Evolutionary conservation across 2,888 invertebrate species (phyloP).

Genomic region (Cyclophora punctaria): DNA sequence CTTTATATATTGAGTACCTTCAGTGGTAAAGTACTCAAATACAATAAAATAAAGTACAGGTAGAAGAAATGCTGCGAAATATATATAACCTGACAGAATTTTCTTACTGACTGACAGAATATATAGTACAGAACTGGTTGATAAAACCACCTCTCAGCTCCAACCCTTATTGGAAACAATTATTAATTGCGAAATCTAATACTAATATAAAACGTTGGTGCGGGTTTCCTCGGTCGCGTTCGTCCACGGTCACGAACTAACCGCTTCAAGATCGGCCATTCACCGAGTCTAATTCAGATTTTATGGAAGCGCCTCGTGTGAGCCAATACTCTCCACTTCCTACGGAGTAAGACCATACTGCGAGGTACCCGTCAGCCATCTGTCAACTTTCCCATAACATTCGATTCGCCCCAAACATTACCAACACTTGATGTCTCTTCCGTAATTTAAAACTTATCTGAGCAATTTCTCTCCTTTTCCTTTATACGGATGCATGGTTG

Average conservation of each 20-base stretch:
- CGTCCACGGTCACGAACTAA: constrained; percentile 45
- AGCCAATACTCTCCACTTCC: constrained; percentile 23
- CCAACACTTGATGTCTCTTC: neutral
- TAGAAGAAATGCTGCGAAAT: no score
- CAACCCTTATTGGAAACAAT: neutral
- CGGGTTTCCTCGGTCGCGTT: constrained; percentile 11
- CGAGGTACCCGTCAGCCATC: neutral
- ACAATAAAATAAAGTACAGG: no score
- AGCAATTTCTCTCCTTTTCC: constrained; percentile 29
- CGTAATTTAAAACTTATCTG: constrained; percentile 9
- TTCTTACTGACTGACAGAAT: no score
- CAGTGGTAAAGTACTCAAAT: no score
- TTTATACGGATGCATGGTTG: constrained; percentile 22
- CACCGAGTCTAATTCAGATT: constrained; percentile 48
- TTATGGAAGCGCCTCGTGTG: constrained; percentile 38
- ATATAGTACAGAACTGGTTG: no score
- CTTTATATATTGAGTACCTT: no score
- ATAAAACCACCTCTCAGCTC: no score
- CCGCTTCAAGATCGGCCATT: constrained; percentile 39
- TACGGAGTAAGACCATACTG: constrained; percentile 1
- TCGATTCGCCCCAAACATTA: constrained; percentile 4
- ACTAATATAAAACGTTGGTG: constrained; percentile 2
- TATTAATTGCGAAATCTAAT: constrained; percentile 19
- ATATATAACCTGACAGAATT: no score
- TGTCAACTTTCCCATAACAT: constrained; percentile 22